phyloP scores from a whole-genome alignment of 1,140 invertebrate genomes.

The Cydia amplana region DNA sequence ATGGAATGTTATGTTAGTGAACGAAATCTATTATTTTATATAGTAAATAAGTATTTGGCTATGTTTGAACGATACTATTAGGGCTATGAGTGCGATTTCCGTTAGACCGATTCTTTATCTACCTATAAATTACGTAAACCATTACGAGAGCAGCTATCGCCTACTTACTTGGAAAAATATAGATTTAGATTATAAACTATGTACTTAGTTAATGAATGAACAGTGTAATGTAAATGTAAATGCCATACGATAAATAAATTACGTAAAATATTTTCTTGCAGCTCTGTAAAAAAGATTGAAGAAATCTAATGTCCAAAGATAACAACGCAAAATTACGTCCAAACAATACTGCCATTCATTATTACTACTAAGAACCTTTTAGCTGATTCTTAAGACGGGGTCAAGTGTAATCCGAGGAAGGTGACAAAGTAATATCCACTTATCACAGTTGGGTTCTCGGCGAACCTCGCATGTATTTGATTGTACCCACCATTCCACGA shows the following conservation, averaged over 20 bases:
- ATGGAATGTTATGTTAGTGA: background rate
- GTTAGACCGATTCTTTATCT: too few species aligned
- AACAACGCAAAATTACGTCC: background rate
- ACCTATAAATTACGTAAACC: background rate
- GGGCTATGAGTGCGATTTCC: background rate
- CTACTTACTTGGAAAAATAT: too few species aligned
- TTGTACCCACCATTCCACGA: background rate
- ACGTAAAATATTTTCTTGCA: background rate
- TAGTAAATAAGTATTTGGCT: background rate
- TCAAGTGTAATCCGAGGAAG: slow-evolving; percentile 29
- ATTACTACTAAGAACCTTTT: background rate
- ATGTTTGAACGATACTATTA: background rate
- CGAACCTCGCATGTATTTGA: background rate
- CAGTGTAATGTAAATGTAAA: too few species aligned
- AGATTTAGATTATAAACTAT: too few species aligned
- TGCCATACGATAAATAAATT: too few species aligned
- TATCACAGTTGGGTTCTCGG: background rate
- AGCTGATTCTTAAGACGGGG: slow-evolving; percentile 3
- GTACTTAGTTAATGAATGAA: too few species aligned
- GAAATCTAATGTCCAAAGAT: background rate
- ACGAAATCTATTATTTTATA: background rate
- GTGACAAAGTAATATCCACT: slow-evolving; percentile 22
- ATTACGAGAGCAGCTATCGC: too few species aligned
- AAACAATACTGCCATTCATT: background rate
- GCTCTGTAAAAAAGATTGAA: background rate